phyloP scores from a whole-genome alignment of 2,113 vertebrate species.

The Typhlomys cinereus region DNA sequence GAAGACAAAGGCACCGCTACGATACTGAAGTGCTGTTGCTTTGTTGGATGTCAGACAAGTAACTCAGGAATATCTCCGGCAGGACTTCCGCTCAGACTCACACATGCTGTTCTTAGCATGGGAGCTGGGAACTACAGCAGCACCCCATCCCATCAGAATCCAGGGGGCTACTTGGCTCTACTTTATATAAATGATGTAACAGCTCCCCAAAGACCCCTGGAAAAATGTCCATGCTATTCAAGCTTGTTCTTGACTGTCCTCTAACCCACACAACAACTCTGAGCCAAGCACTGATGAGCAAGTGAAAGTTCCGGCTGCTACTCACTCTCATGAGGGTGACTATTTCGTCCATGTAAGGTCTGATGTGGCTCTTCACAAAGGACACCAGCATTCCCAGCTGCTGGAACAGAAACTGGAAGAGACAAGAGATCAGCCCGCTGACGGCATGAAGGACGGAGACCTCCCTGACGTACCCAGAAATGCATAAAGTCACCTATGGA shows the following conservation, averaged over 20 bases:
- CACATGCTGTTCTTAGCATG: background rate
- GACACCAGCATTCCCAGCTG: conserved; percentile 99
- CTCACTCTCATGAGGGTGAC: conserved; percentile 98
- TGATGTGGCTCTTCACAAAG: conserved; percentile 98
- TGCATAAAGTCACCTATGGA: background rate
- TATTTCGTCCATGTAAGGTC: conserved; percentile 99
- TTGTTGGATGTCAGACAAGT: background rate
- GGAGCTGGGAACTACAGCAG: background rate
- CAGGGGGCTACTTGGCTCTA: background rate
- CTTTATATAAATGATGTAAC: accelerated
- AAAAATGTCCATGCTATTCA: background rate
- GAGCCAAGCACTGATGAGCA: background rate
- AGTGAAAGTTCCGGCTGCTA: conserved; percentile 49
- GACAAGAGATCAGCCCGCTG: conserved; percentile 21
- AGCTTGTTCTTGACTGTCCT: background rate
- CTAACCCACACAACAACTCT: too few relatives aligned
- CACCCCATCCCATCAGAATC: background rate
- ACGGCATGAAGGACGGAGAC: background rate
- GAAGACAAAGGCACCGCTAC: background rate
- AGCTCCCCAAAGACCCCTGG: background rate
- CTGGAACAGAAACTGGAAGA: conserved; percentile 94
- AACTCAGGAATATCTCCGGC: background rate
- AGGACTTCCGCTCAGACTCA: background rate
- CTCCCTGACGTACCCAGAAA: background rate
- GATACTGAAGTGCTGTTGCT: background rate